Conservation (phyloP, 2,113 vertebrate species). For the Rhipidura dahli region DNA sequence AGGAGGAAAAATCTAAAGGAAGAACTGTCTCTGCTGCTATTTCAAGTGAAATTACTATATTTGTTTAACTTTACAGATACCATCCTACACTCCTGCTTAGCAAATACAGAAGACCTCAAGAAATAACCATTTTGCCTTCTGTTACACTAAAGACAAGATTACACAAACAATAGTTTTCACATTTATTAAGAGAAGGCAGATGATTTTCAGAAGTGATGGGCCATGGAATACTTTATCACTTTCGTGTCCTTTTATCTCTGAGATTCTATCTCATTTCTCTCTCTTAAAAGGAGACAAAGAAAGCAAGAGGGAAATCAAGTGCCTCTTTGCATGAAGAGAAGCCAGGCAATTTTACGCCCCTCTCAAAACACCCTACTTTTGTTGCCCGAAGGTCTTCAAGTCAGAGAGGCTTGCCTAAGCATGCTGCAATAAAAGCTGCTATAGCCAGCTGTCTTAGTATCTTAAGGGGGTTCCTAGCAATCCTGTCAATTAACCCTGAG, state of each 20-base stretch:
- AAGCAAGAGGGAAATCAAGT: conserved; percentile 16
- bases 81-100: neutral
- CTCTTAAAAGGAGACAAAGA: conserved; percentile 15
- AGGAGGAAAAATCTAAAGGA: neutral
- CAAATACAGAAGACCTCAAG: neutral
- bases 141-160: neutral
- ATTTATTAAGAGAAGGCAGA: neutral
- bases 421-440: conserved; percentile 27
- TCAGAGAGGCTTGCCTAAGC: conserved; percentile 27
- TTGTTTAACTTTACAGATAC: neutral
- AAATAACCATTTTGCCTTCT: neutral
- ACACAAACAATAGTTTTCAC: neutral
- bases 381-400: conserved; percentile 38
- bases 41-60: neutral
- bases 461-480: conserved; percentile 5
- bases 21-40: neutral
- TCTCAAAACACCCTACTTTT: neutral
- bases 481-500: neutral
- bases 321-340: neutral
- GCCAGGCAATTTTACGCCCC: neutral
- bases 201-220: neutral
- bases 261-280: neutral
- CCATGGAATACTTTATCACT: neutral
- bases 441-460: neutral
- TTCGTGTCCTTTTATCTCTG: neutral